These are phyloP conservation scores for Verasper variegatus DNA, from an alignment of 2,113 vertebrate species.

Conservation along the genomic window DNA sequence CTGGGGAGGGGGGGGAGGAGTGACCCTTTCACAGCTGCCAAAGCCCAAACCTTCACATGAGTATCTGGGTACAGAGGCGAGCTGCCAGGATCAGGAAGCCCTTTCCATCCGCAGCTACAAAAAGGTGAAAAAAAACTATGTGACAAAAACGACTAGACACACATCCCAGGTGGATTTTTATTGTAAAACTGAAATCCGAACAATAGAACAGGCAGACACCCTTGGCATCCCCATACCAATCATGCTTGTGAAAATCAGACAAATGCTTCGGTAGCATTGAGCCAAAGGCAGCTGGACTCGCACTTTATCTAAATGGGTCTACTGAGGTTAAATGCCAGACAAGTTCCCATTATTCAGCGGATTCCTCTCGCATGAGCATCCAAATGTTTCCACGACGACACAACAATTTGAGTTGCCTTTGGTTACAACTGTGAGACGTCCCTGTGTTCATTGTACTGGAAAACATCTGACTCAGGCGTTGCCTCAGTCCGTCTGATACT, in stretches of 20 bases:
- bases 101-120: constrained; percentile 89
- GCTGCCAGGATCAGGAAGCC: constrained; percentile 82
- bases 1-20: constrained; percentile 82
- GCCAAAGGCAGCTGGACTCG: not conserved
- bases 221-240: not conserved
- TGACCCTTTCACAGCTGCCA: constrained; percentile 55
- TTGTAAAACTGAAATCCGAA: not conserved
- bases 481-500: not conserved
- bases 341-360: constrained; percentile 27
- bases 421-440: not conserved
- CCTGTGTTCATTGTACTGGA: not conserved
- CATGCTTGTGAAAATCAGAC: not conserved
- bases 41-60: constrained; percentile 76
- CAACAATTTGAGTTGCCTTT: not conserved
- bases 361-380: not conserved
- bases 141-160: not conserved
- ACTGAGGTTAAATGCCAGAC: constrained; percentile 8
- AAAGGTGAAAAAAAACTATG: constrained; percentile 80
- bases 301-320: constrained; percentile 1
- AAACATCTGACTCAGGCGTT: not conserved
- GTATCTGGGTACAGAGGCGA: constrained; percentile 73
- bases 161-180: not conserved
- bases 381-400: not conserved
- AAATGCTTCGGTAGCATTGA: not conserved
- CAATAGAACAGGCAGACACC: not conserved